phyloP scores from a whole-genome alignment of 2,888 invertebrate genomes.

The Ennomos erosarius region DNA sequence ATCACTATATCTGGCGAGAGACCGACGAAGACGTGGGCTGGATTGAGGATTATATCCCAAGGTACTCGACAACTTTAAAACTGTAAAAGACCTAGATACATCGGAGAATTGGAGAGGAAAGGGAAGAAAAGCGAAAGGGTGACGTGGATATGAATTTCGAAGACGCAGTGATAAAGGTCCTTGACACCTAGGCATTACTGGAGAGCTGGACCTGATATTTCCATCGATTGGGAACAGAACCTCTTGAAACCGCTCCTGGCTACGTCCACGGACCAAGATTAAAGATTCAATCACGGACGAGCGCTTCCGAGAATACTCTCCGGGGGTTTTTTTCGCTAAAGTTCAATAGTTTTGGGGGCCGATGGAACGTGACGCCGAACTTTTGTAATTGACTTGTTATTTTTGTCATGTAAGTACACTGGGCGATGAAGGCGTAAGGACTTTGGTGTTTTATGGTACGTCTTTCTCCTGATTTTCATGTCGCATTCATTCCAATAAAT shows the following conservation, averaged over 20 bases:
- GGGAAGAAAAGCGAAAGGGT: no score
- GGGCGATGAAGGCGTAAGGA: neutral
- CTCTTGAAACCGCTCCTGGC: neutral
- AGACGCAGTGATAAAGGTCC: no score
- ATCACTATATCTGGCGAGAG: slow-evolving; percentile 56
- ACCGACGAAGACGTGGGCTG: slow-evolving; percentile 36
- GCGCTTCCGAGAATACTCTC: slow-evolving; percentile 71
- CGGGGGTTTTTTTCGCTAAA: slow-evolving; percentile 57
- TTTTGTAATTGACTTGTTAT: slow-evolving; percentile 39
- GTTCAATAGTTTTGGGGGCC: slow-evolving; percentile 65
- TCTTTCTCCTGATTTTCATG: no score
- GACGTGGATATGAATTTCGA: no score
- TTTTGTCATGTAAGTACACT: slow-evolving; percentile 8
- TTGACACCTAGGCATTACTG: no score
- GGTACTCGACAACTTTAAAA: neutral
- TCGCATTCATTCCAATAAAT: neutral
- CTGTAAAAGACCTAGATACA: no score
- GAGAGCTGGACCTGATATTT: no score
- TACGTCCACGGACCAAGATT: slow-evolving; percentile 53
- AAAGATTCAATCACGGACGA: slow-evolving; percentile 77
- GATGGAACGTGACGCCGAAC: slow-evolving; percentile 27
- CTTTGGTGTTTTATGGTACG: no score
- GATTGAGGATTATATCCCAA: slow-evolving; percentile 1
- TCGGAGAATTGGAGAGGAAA: no score
- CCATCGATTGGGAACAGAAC: no score